A percentile compares a stretch with the other conserved stretches of the same genome.
Conservation (phyloP, 2,888 invertebrate species). For the Cryptophagus acutangulus region DNA sequence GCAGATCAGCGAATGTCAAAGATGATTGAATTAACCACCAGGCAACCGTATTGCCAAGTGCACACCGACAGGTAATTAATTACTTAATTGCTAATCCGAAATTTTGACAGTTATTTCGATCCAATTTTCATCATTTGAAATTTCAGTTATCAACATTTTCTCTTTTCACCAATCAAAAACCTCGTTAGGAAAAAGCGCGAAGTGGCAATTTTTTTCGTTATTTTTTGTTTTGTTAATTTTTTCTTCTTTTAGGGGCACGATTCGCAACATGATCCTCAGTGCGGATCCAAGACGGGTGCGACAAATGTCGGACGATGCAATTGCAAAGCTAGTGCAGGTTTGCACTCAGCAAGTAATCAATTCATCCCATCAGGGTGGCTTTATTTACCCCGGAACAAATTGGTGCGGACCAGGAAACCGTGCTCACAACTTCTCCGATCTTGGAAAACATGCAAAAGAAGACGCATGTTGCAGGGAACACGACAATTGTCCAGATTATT, state of each 20-base stretch:
- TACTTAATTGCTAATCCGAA: too few species aligned
- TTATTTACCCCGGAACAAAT: constrained; percentile 66
- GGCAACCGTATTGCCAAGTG: constrained; percentile 57
- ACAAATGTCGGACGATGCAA: constrained; percentile 58
- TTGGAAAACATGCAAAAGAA: constrained; percentile 60
- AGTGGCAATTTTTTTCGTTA: too few species aligned
- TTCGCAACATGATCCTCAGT: constrained; percentile 56
- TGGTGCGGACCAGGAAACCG: constrained; percentile 72
- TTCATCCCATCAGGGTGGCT: constrained; percentile 46
- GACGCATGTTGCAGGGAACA: constrained; percentile 72
- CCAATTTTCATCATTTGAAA: too few species aligned
- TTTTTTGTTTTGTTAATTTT: too few species aligned
- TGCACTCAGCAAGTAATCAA: constrained; percentile 45
- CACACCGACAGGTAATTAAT: constrained; percentile 53
- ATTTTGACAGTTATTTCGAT: too few species aligned
- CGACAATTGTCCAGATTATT: constrained; percentile 62
- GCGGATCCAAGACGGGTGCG: constrained; percentile 55
- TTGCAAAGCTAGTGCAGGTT: constrained; percentile 55
- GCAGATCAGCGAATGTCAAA: constrained; percentile 58
- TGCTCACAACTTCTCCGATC: constrained; percentile 58
- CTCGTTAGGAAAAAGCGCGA: too few species aligned
- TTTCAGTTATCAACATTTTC: too few species aligned
- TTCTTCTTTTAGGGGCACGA: constrained; percentile 53
- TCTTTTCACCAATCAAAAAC: too few species aligned
- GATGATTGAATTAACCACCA: constrained; percentile 59